Evolutionary conservation across 2,113 vertebrate species (phyloP), one percentile per base, ranked within the genome.

Genomic region (Cyanistes caeruleus): DNA sequence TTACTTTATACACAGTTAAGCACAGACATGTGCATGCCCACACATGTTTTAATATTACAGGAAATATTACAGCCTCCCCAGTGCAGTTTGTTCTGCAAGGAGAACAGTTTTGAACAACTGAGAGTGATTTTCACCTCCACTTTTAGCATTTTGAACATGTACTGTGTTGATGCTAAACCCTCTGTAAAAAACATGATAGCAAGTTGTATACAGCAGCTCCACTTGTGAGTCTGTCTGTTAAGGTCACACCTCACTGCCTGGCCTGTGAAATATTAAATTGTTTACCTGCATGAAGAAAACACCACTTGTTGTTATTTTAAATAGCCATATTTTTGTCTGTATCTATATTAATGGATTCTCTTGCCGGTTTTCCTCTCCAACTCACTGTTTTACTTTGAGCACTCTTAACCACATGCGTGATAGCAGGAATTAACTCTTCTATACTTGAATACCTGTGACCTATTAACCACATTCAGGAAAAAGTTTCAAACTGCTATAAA

Each of bases 251-350:
- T 93, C 76, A 92, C 13, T 90, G 48, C 68, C 80, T 86, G 51
- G 35, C 21, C 46, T 73, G 51, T 89, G 63, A 95, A 93, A 85
- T 56, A 89, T 33, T 85, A 95, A 93, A 73, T 67, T 91, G 74
- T 53, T 90, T 83, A 86, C 67, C 13, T 75, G 18, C 39, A 64
- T 53, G 37, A 63, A 88, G 75, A 39, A 65, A 92, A 87, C 5
- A 67, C 3, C 16, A 59, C 84, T 89, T 74, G 39, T 18, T 76
- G 22, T 53, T 77, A 48, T 86, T 89, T 69, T 49, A 64, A 89
- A 84, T 59, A 51, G 76, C 27, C 65, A 27, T 24, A 21, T 59
- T 95, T 93, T 92, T 37, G 46, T 56, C 52, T 55, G 3, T 33
- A 62, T 83, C 84, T 90, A 63, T 65, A 67, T 58, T 35, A 70